Base-by-base conservation (phyloP, 1,140 invertebrate species). In the Doryteuthis pealeii region DNA sequence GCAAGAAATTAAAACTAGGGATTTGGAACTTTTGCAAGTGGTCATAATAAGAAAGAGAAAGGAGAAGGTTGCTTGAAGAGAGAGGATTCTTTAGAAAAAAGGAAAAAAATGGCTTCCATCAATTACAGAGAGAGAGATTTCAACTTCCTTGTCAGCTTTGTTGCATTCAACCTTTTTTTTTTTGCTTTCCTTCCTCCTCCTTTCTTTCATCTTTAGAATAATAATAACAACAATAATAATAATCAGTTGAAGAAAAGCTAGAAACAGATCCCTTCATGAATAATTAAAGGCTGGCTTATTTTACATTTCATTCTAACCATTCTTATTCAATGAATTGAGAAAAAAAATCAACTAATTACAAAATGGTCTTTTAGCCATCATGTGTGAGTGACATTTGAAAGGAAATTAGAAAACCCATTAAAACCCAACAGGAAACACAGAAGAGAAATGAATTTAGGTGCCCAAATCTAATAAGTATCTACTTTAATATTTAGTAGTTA, bases 121-220 rank as follows among this genome's bases (percentile, higher is more conserved):
- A 40, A 26, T 35, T 26, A 26, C 14, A 35, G 22, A 68, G 30
- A 31, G 33, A 31, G 28, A 68, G 1, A 22, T 35, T 40, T 40
- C 69, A 33, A 33, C 69, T 26, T 40, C n/a, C 35, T 40, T 70
- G 35, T 70, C 35, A 70, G 69, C 69, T 40, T 70, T 70, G 40
- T 70, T 70, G 35, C 14, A 35, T 15, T 12, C 26, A 32, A 70
- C 69, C 12, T 35, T 35, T 70, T 3, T 18, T 35, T 10, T 26
- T 35, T 26, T 70, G 43, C 15, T 22, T 22, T 22, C 26, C 18
- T 14, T 22, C 35, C 35, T 40, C 35, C 35, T 5, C 35, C 35
- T 40, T 40, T 18, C 54, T 62, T 62, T 62, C 54, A 62, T 62
- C 26, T 62, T 62, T 6, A 40, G 10, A 40, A 40, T 5, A 40